Conservation (phyloP, 2,797 vertebrate species). For the Sorex maritimensis region DNA sequence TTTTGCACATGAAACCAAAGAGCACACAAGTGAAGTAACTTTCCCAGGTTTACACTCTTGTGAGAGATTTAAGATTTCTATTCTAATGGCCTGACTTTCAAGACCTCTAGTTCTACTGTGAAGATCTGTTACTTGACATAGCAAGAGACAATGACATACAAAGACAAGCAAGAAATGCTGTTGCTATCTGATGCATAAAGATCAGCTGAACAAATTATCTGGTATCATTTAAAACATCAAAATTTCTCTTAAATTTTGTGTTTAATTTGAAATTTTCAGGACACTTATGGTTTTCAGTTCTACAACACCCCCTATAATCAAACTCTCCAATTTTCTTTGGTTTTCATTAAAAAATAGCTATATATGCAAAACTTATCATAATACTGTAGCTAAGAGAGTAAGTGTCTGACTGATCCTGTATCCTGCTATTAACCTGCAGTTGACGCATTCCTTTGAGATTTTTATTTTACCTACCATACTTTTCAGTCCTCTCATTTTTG, state of each 20-base stretch:
- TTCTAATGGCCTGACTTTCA: background rate
- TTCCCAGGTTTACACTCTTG: background rate
- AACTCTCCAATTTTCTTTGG: slow-evolving; percentile 23
- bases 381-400: background rate
- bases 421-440: background rate
- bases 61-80: slow-evolving; percentile 9
- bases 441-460: too few relatives aligned
- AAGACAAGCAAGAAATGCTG: background rate
- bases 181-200: background rate
- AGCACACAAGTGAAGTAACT: slow-evolving; percentile 25
- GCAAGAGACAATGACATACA: background rate
- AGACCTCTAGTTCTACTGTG: background rate
- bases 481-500: too few relatives aligned
- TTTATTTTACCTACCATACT: too few relatives aligned
- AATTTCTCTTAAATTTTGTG: background rate
- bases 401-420: background rate
- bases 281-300: slow-evolving; percentile 18
- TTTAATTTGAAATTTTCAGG: slow-evolving; percentile 50
- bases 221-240: slow-evolving; percentile 7
- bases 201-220: background rate
- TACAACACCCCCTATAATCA: background rate
- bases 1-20: slow-evolving; percentile 16
- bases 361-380: background rate
- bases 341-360: slow-evolving; percentile 49
- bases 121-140: background rate